Base-by-base conservation (phyloP, 2,113 vertebrate species). In the Leptocoma aspasia region DNA sequence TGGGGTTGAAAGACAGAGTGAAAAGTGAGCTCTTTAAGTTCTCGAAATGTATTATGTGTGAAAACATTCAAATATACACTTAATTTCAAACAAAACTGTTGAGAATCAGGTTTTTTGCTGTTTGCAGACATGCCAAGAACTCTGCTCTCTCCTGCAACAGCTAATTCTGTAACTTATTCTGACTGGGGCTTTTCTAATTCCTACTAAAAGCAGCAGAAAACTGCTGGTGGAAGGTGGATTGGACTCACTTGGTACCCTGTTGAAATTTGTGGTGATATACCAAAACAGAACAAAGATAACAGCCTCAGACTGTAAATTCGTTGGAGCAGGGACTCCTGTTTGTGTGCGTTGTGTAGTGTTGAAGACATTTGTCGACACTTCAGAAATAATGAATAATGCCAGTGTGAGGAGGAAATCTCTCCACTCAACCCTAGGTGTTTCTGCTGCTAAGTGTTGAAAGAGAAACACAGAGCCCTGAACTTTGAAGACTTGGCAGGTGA, bases 361-460 rank as follows among this genome's bases (percentile, higher is more conserved):
- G 96, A 97, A 96, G 92, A 93, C 90, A 39, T 96, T 96, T 97
- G 96, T 97, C 95, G 12, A 90, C 96, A 92, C 95, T 92, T 96
- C 57, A 65, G 86, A 86, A 96, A 89, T 96, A 96, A 93, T 96
- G 96, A 96, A 94, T 96, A 96, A 97, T 90, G 89, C 92, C 80
- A 92, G 90, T 83, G 93, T 93, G 92, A 97, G 92, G 65, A 94
- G 95, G 95, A 97, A 97, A 95, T 94, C 93, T 96, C 94, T 86
- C 90, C 95, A 94, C 96, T 97, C 96, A 96, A 93, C 90, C 73
- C 83, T 95, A 95, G 94, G 96, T 96, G 93, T 97, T 97, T 96
- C 96, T 96, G 88, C 93, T 90, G 85, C 47, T 88, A 91, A 90
- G 95, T 95, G 96, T 80, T 97, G 95, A 96, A 93, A 96, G 95